A percentile compares a stretch with the other conserved stretches of the same genome.
These are phyloP conservation scores for Amniataba percoides DNA, from an alignment of 2,797 vertebrate species.

Conservation along the genomic window DNA sequence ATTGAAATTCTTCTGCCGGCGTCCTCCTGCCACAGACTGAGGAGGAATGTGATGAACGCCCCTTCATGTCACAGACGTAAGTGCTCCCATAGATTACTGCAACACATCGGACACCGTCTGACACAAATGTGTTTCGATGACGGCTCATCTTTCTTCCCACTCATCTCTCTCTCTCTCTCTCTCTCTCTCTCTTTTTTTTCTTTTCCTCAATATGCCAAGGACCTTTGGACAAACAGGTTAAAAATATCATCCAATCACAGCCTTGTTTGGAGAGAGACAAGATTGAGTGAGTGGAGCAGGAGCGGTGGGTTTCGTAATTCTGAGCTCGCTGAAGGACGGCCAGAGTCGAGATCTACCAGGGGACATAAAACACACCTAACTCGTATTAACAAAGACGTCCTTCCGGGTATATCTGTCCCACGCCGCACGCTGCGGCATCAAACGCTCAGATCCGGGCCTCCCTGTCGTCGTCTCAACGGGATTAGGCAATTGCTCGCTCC, in stretches of 20 bases:
- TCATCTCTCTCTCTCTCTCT: slow-evolving; percentile 67
- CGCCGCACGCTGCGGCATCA: slow-evolving; percentile 37
- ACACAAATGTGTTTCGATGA: slow-evolving; percentile 80
- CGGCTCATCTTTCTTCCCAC: slow-evolving; percentile 82
- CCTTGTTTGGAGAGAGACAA: slow-evolving; percentile 60
- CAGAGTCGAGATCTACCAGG: slow-evolving; percentile 47
- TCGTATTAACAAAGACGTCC: slow-evolving; percentile 41
- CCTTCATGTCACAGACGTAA: slow-evolving; percentile 75
- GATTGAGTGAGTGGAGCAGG: slow-evolving; percentile 49
- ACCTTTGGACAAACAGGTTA: slow-evolving; percentile 80
- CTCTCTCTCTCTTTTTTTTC: slow-evolving; percentile 63
- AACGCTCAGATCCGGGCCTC: slow-evolving; percentile 25
- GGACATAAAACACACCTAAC: slow-evolving; percentile 50
- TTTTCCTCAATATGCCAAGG: slow-evolving; percentile 73
- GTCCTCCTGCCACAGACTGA: slow-evolving; percentile 62
- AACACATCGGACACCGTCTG: slow-evolving; percentile 73
- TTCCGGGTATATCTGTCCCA: slow-evolving; percentile 10
- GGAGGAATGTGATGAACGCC: slow-evolving; percentile 80
- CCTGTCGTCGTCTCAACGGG: slow-evolving; percentile 44
- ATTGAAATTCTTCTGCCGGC: slow-evolving; percentile 77
- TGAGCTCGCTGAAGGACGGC: slow-evolving; percentile 61
- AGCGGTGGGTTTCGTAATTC: slow-evolving; percentile 48
- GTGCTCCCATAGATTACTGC: slow-evolving; percentile 81
- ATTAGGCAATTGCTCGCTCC: slow-evolving; percentile 49
- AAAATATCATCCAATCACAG: slow-evolving; percentile 77